Conservation (phyloP, 2,888 invertebrate species). For the Smittia sp. region DNA sequence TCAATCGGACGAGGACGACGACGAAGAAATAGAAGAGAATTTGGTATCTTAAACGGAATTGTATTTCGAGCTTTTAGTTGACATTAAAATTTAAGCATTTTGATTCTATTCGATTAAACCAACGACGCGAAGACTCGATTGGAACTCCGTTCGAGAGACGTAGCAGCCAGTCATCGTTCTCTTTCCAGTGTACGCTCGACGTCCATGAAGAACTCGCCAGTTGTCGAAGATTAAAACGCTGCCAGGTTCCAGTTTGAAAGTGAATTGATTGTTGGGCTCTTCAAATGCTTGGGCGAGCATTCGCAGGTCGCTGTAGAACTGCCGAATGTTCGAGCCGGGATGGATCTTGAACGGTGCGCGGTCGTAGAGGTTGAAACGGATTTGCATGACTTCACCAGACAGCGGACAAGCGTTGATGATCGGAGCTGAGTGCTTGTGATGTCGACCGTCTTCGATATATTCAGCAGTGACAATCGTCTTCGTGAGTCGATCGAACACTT, state of each 20-base stretch:
- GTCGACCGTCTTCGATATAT: slow-evolving; percentile 63
- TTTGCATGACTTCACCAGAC: slow-evolving; percentile 60
- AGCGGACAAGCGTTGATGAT: slow-evolving; percentile 59
- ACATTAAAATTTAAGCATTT: neutral
- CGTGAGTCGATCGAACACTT: slow-evolving; percentile 61
- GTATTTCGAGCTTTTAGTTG: neutral
- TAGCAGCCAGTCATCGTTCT: slow-evolving; percentile 71
- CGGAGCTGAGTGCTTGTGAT: slow-evolving; percentile 59
- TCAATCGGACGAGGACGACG: slow-evolving; percentile 43
- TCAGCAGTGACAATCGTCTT: slow-evolving; percentile 61
- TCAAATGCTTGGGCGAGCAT: slow-evolving; percentile 57
- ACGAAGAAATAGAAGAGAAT: slow-evolving; percentile 46
- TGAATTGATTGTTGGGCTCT: slow-evolving; percentile 57
- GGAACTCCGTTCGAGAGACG: slow-evolving; percentile 67
- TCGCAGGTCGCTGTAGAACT: slow-evolving; percentile 63
- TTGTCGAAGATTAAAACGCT: slow-evolving; percentile 72
- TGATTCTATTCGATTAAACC: slow-evolving; percentile 19
- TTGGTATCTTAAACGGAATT: neutral
- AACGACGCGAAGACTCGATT: neutral
- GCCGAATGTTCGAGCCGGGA: slow-evolving; percentile 55
- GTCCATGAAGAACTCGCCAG: slow-evolving; percentile 74
- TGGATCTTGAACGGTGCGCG: slow-evolving; percentile 62
- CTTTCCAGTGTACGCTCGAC: slow-evolving; percentile 65
- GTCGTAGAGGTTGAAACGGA: slow-evolving; percentile 75
- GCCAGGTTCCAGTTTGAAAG: slow-evolving; percentile 65